Evolutionary conservation across 2,888 invertebrate species (phyloP).

Genomic region (Rhagophthalmus giganteus): DNA sequence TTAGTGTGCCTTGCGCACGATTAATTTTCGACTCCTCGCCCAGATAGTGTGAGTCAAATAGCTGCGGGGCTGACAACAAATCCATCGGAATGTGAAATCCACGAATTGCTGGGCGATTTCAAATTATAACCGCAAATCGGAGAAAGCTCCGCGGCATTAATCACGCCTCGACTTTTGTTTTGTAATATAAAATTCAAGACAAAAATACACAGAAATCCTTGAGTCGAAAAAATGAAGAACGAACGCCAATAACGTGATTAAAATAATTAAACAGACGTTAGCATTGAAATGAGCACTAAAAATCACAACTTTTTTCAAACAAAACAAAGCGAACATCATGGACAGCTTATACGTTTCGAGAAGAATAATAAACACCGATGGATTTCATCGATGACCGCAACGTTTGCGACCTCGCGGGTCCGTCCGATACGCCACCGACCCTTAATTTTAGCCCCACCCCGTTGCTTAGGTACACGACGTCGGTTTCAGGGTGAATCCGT

Average conservation of each 20-base stretch:
- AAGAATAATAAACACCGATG: too few species aligned
- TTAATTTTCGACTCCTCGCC: background rate
- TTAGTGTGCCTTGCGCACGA: background rate
- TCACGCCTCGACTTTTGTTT: background rate
- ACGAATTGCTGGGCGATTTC: constrained; percentile 10
- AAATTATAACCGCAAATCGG: constrained; percentile 4
- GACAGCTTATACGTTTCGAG: too few species aligned
- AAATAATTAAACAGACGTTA: background rate
- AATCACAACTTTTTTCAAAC: too few species aligned
- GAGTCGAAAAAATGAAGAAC: background rate
- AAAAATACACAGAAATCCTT: background rate
- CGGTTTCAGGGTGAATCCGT: too few species aligned
- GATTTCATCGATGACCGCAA: too few species aligned
- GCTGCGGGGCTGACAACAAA: background rate
- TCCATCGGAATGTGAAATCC: constrained; percentile 5
- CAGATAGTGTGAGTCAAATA: background rate
- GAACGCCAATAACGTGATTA: background rate
- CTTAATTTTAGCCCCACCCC: too few species aligned
- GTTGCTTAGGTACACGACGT: too few species aligned
- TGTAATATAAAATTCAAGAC: background rate
- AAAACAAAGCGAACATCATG: too few species aligned
- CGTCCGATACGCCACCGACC: too few species aligned
- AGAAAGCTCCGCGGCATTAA: constrained; percentile 1
- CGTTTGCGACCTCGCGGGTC: too few species aligned
- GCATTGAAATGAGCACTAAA: too few species aligned